Conservation (phyloP, 2,113 vertebrate species). For the Dicerorhinus sumatrensis region DNA sequence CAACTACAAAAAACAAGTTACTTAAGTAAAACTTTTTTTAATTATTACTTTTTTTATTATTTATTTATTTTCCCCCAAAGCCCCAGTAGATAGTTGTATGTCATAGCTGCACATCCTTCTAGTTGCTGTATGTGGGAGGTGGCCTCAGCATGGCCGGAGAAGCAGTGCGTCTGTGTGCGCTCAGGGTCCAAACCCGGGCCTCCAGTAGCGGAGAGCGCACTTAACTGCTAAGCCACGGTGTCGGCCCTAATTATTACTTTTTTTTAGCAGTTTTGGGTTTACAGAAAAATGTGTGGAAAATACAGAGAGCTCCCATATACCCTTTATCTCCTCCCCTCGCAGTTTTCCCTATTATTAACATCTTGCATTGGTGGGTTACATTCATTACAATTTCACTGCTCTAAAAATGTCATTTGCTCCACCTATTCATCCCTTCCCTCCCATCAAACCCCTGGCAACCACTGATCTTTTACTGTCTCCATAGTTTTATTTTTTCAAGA, state of each 20-base stretch:
- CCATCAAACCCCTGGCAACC: accelerated
- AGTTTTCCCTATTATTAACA: background rate
- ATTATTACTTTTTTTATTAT: background rate
- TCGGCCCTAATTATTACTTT: background rate
- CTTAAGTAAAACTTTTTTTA: background rate
- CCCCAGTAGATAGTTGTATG: too few species aligned
- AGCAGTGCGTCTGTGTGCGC: too few species aligned
- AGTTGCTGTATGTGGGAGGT: too few species aligned
- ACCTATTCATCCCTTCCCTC: background rate
- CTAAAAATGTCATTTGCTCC: background rate
- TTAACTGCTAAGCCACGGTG: too few species aligned
- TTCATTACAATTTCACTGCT: background rate
- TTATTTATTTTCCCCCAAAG: too few species aligned
- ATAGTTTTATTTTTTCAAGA: background rate
- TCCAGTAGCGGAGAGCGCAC: too few species aligned
- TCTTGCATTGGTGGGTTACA: background rate
- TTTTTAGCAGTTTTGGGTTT: background rate
- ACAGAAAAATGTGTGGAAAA: background rate
- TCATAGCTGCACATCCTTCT: too few species aligned
- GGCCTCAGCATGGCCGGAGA: too few species aligned
- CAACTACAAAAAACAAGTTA: background rate
- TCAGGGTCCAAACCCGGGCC: too few species aligned
- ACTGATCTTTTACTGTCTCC: background rate
- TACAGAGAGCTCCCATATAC: background rate
- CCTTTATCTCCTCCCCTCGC: background rate